Evolutionary conservation across 2,888 invertebrate species (phyloP), one percentile per base, ranked within the genome.

Genomic region (Erebia palarica): DNA sequence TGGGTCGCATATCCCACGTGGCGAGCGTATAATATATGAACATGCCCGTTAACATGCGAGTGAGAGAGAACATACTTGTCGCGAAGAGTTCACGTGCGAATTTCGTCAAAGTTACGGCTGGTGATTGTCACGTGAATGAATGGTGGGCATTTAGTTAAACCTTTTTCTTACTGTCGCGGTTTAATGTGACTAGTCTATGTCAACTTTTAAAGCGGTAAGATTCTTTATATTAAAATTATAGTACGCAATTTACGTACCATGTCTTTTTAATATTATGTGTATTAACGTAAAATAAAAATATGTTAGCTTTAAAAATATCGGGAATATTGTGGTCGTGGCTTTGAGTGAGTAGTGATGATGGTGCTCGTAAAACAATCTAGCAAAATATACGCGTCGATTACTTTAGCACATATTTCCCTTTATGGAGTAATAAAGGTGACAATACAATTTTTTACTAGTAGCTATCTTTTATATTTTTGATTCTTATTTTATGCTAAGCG

Each of bases 281-380:
- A 18, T 21, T 18, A 57, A 11, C 55, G 55, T 57, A 18, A 18
- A 36, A 27, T 27, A 27, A 27, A 4, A 5, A 36, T 36, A 36
- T 18, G 18, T 57, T 57, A 57, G 16, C 11, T 57, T 18, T 18
- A 57, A 21, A 2, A 18, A 18, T 18, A 57, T 18, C 18, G 55
- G 55, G 55, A 57, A 57, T 16, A 36, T 36, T 36, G 58, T 57
- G 51, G 13, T 61, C 51, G 63, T 66, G 68, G 69, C 65, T 69
- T 71, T 69, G 63, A 64, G 71, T 73, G 71, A 71, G 71, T 71
- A 69, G 69, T 66, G 57, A 68, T 64, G 65, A 67, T 66, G 69
- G 66, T 73, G 71, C 71, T 71, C 59, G 66, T 58, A 58, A 58
- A 55, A 8, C 47, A 66, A 42, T 44, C 55, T 58, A 8, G 42